Percentiles rank a stretch among this genome's conserved stretches.
Conservation (phyloP, 1,140 invertebrate genomes). For the Hyles vespertilio region DNA sequence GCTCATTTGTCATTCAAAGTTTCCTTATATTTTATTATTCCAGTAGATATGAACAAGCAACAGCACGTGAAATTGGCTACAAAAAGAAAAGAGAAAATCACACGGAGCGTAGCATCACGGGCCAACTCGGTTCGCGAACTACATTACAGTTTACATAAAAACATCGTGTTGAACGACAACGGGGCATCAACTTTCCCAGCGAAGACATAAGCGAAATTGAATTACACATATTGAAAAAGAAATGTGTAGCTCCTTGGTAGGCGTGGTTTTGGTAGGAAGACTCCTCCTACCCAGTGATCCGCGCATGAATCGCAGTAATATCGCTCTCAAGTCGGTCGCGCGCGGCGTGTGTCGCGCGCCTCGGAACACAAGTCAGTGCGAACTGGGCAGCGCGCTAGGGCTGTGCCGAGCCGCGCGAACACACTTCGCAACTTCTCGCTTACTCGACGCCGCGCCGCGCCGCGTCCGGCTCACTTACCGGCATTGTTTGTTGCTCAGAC, state of each 20-base stretch:
- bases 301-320: slow-evolving; percentile 55
- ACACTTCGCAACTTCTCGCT: slow-evolving; percentile 39
- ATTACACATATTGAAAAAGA: slow-evolving; percentile 76
- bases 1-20: slow-evolving; percentile 12
- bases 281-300: slow-evolving; percentile 60
- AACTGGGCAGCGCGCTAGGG: slow-evolving; percentile 29
- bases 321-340: slow-evolving; percentile 40
- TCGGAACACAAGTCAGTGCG: slow-evolving; percentile 40
- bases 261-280: slow-evolving; percentile 60
- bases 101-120: slow-evolving; percentile 49
- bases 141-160: slow-evolving; percentile 75
- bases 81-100: slow-evolving; percentile 58
- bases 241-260: slow-evolving; percentile 74
- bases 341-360: slow-evolving; percentile 29
- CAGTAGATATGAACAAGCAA: slow-evolving; percentile 53
- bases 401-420: slow-evolving; percentile 33
- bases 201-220: slow-evolving; percentile 76
- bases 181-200: slow-evolving; percentile 74
- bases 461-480: slow-evolving; percentile 36
- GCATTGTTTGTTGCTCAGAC: slow-evolving; percentile 28
- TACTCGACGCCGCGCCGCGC: too few species aligned
- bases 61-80: slow-evolving; percentile 62
- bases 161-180: slow-evolving; percentile 74
- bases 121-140: slow-evolving; percentile 66
- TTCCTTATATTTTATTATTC: slow-evolving; percentile 41